These are phyloP conservation scores for Corythornis madagascariensis DNA, from an alignment of 2,113 vertebrate genomes.

Conservation along the genomic window DNA sequence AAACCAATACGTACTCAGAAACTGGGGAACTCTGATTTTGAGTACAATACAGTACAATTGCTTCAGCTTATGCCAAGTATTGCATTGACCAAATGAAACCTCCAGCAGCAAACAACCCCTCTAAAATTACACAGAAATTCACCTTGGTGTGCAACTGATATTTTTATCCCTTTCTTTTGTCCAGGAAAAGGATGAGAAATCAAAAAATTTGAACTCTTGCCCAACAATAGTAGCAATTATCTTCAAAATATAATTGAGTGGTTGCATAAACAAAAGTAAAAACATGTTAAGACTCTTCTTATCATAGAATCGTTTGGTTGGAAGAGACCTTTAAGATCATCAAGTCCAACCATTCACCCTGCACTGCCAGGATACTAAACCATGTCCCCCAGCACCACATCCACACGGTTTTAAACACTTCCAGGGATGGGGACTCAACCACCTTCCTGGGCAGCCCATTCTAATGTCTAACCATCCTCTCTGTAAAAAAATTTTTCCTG, in stretches of 20 bases:
- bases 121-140: slow-evolving; percentile 23
- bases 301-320: no score
- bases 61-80: slow-evolving; percentile 33
- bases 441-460: no score
- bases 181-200: neutral
- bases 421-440: no score
- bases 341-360: no score
- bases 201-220: neutral
- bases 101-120: neutral
- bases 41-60: slow-evolving; percentile 39
- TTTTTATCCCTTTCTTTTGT: neutral
- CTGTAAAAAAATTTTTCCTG: no score
- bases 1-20: slow-evolving; percentile 50
- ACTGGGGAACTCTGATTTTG: slow-evolving; percentile 17
- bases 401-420: no score
- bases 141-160: neutral
- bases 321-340: no score
- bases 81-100: neutral
- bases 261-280: neutral
- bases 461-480: no score
- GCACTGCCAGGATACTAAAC: no score
- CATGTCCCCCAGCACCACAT: no score
- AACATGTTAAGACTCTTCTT: neutral
- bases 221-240: neutral
- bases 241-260: neutral